Percentiles rank a stretch among this genome's conserved stretches.
phyloP scores from a whole-genome alignment of 2,113 vertebrate species.

The Mesitornis unicolor region DNA sequence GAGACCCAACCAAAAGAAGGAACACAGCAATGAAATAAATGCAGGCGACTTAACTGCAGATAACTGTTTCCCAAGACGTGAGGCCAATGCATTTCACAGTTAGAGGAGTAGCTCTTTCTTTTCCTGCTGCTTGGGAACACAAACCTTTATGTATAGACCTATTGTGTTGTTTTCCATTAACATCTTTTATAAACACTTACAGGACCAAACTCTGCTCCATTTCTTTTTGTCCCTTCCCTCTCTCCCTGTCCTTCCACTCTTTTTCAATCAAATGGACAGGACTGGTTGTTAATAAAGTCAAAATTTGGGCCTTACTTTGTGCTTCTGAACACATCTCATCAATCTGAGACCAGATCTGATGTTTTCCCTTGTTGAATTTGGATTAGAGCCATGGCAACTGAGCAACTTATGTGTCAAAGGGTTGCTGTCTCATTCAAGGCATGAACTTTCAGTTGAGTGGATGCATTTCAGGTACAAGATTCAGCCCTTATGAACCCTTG shows the following conservation, averaged over 20 bases:
- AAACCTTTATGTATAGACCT: background rate
- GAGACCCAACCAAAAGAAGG: background rate
- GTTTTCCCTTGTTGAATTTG: background rate
- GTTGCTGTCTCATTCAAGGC: background rate
- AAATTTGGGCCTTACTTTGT: background rate
- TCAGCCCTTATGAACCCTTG: background rate
- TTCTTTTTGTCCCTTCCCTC: background rate
- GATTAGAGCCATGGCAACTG: background rate
- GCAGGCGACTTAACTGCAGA: background rate
- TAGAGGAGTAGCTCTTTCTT: background rate
- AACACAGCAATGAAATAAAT: background rate
- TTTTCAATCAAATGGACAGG: background rate
- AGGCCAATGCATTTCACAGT: background rate
- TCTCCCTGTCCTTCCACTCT: background rate
- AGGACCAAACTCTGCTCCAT: background rate
- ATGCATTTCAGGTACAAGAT: background rate
- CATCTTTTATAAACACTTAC: background rate
- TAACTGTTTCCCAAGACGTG: background rate
- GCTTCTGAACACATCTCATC: background rate
- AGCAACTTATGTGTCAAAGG: background rate
- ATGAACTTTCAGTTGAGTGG: background rate
- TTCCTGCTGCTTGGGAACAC: accelerated
- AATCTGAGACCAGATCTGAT: background rate
- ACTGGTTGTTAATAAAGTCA: background rate
- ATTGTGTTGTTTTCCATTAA: background rate